phyloP scores from a whole-genome alignment of 2,113 vertebrate genomes.

The Engystomops pustulosus region DNA sequence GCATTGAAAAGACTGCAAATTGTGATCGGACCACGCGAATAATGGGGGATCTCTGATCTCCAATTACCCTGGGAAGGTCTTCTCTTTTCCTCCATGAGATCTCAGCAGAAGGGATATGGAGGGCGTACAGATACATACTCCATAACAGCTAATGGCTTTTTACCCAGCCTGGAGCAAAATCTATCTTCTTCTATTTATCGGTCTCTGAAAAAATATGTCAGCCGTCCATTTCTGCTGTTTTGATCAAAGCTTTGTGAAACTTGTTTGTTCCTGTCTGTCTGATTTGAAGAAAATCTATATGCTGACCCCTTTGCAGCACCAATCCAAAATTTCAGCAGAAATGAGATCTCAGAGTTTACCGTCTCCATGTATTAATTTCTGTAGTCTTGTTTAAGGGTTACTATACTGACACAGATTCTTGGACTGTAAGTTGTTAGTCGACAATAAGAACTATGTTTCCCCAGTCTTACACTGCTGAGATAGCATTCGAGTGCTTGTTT shows the following conservation, averaged over 20 bases:
- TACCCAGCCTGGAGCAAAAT: slow-evolving; percentile 51
- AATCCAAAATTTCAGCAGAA: not conserved
- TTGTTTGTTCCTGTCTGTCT: slow-evolving; percentile 43
- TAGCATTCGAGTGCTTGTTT: not conserved
- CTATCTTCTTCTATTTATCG: slow-evolving; percentile 40
- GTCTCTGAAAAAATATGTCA: slow-evolving; percentile 45
- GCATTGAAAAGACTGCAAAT: slow-evolving; percentile 53
- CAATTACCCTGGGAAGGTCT: slow-evolving; percentile 54
- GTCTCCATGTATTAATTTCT: not conserved
- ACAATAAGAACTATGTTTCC: not conserved
- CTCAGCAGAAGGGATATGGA: not conserved
- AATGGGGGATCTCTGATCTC: slow-evolving; percentile 54
- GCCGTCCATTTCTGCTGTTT: slow-evolving; percentile 37
- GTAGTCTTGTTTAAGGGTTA: not conserved
- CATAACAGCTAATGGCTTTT: slow-evolving; percentile 49
- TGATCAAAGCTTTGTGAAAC: slow-evolving; percentile 37
- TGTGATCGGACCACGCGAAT: slow-evolving; percentile 45
- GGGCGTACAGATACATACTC: not conserved
- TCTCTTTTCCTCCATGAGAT: slow-evolving; percentile 38
- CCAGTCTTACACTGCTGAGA: not conserved
- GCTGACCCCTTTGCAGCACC: not conserved
- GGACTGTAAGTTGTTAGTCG: not conserved
- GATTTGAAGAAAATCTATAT: slow-evolving; percentile 5
- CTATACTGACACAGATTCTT: not conserved
- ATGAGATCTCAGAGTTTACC: not conserved